These are phyloP conservation scores for Tyrophagus putrescentiae DNA, from an alignment of 1,140 invertebrate genomes.

Conservation along the genomic window DNA sequence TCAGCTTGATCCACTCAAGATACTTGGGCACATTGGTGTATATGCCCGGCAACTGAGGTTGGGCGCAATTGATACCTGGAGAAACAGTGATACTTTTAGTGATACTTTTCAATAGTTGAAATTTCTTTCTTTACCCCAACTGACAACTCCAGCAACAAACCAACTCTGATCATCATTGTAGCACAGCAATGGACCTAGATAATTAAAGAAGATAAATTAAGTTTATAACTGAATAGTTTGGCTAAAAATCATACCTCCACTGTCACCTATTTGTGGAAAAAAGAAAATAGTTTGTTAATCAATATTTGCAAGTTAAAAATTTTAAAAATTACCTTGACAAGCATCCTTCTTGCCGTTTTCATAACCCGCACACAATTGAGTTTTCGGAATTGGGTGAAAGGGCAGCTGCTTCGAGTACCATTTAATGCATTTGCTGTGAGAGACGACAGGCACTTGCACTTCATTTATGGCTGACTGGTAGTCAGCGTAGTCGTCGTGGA, in stretches of 20 bases:
- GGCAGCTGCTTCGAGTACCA: conserved; percentile 29
- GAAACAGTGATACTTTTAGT: too few relatives aligned
- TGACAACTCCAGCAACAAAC: conserved; percentile 29
- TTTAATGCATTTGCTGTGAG: conserved; percentile 26
- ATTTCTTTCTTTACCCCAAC: too few relatives aligned
- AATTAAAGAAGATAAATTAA: conserved; percentile 31
- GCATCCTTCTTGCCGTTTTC: conserved; percentile 7
- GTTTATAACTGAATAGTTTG: conserved; percentile 24
- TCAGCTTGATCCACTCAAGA: conserved; percentile 29
- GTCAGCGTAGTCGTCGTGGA: conserved; percentile 29
- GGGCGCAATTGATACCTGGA: conserved; percentile 30
- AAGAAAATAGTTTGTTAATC: neutral
- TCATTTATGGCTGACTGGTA: conserved; percentile 29
- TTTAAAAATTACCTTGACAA: neutral
- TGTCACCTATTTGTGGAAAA: too few relatives aligned
- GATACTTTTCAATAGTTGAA: too few relatives aligned
- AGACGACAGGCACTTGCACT: conserved; percentile 29
- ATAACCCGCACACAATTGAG: conserved; percentile 27
- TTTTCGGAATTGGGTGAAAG: conserved; percentile 21
- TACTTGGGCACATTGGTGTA: conserved; percentile 30
- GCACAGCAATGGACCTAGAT: conserved; percentile 29
- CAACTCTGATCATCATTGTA: conserved; percentile 38
- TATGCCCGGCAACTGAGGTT: conserved; percentile 29
- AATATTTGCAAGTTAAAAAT: neutral
- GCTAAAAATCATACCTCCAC: conserved; percentile 20